These are phyloP conservation scores for Lochmaea capreae DNA, from an alignment of 2,888 invertebrate genomes.

Conservation along the genomic window DNA sequence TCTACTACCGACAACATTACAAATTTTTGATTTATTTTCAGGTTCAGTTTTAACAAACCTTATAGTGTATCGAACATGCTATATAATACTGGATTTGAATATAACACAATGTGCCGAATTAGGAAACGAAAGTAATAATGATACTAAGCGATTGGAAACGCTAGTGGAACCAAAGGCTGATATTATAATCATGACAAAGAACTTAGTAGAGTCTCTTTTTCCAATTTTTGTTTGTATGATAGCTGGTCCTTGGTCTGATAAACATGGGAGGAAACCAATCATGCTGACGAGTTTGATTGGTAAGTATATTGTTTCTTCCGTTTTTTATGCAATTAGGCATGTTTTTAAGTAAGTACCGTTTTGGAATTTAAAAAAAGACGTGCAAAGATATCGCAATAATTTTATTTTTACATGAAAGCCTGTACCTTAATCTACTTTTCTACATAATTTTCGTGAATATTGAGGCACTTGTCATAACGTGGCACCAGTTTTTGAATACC, in stretches of 20 bases:
- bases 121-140: slow-evolving; percentile 68
- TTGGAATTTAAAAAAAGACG: too few relatives aligned
- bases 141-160: slow-evolving; percentile 65
- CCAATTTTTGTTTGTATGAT: slow-evolving; percentile 78
- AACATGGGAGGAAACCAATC: slow-evolving; percentile 79
- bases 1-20: too few relatives aligned
- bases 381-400: too few relatives aligned
- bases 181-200: slow-evolving; percentile 72
- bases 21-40: slow-evolving; percentile 26
- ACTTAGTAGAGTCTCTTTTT: slow-evolving; percentile 74
- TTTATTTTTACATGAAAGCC: too few relatives aligned
- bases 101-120: slow-evolving; percentile 72
- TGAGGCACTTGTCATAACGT: too few relatives aligned
- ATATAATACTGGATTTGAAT: slow-evolving; percentile 70
- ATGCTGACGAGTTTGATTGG: slow-evolving; percentile 70
- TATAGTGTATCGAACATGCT: slow-evolving; percentile 77
- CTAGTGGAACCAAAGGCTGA: slow-evolving; percentile 77
- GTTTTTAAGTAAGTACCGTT: too few relatives aligned
- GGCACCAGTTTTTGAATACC: too few relatives aligned
- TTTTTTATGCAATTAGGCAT: slow-evolving; percentile 30
- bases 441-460: too few relatives aligned
- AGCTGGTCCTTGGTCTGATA: slow-evolving; percentile 86
- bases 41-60: slow-evolving; percentile 67
- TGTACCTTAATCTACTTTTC: too few relatives aligned
- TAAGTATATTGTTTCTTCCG: slow-evolving; percentile 35